Conservation (phyloP, 2,797 vertebrate species). For the Brachymystax lenok region DNA sequence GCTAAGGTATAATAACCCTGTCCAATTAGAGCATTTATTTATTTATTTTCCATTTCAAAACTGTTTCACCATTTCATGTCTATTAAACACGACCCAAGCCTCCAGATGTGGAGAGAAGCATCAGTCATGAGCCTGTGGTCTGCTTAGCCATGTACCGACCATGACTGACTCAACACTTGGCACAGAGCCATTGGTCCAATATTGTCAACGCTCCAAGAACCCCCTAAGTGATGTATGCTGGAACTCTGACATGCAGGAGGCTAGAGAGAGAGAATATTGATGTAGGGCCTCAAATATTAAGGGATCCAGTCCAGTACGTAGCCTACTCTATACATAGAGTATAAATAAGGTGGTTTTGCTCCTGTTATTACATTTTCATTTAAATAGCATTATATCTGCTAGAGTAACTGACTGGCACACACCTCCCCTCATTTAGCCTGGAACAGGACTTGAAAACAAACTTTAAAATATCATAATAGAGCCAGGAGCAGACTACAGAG, state of each 20-base stretch:
- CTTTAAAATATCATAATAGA: slow-evolving; percentile 68
- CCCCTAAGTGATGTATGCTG: slow-evolving; percentile 19
- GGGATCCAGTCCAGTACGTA: slow-evolving; percentile 49
- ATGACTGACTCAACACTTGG: slow-evolving; percentile 34
- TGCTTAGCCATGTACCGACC: too few species aligned
- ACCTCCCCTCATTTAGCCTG: slow-evolving; percentile 50
- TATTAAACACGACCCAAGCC: too few species aligned
- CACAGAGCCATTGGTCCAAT: slow-evolving; percentile 12
- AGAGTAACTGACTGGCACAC: slow-evolving; percentile 69
- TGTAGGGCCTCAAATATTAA: slow-evolving; percentile 64
- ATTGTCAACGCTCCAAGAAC: slow-evolving; percentile 33
- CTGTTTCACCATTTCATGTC: too few species aligned
- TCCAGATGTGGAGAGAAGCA: too few species aligned
- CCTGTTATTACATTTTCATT: slow-evolving; percentile 79
- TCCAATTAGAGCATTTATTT: too few species aligned
- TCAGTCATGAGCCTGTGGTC: too few species aligned
- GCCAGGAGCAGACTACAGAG: slow-evolving; percentile 47
- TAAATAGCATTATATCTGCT: slow-evolving; percentile 74
- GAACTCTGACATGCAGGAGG: slow-evolving; percentile 32
- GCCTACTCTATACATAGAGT: slow-evolving; percentile 36
- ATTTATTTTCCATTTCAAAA: too few species aligned
- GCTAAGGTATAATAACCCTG: too few species aligned
- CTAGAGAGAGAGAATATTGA: slow-evolving; percentile 19
- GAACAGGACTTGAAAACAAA: slow-evolving; percentile 57
- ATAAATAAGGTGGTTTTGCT: slow-evolving; percentile 72